These are phyloP conservation scores for Pachymerium ferrugineum DNA, from an alignment of 2,888 invertebrate species.

Conservation along the genomic window DNA sequence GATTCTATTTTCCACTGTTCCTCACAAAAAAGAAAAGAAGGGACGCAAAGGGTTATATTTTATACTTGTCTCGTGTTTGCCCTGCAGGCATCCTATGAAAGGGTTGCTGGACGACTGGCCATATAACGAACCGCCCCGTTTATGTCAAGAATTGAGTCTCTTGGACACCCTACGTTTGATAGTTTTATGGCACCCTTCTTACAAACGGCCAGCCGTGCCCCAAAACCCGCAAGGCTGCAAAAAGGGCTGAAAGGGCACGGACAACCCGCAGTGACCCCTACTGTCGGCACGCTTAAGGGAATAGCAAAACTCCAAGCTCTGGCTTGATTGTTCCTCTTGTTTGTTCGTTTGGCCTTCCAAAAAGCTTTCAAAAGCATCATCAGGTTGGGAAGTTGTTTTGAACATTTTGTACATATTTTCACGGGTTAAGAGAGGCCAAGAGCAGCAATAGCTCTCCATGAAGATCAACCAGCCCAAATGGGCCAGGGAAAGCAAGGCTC, in stretches of 20 bases:
- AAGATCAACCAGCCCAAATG: not conserved
- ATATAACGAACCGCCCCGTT: constrained; percentile 32
- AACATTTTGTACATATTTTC: not conserved
- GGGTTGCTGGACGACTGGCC: constrained; percentile 28
- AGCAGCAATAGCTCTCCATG: not conserved
- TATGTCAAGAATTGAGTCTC: constrained; percentile 16
- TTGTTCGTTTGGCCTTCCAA: constrained; percentile 14
- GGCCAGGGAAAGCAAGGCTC: constrained; percentile 12
- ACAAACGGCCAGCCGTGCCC: constrained; percentile 28
- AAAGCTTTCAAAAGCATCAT: not conserved
- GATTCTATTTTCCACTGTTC: not conserved
- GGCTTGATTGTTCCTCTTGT: constrained; percentile 22
- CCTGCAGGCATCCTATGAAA: constrained; percentile 16
- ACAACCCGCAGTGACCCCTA: constrained; percentile 23
- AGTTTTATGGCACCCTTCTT: constrained; percentile 28
- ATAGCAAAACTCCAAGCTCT: constrained; percentile 20
- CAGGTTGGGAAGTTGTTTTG: not conserved
- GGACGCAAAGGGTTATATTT: constrained; percentile 31
- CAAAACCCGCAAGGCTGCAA: constrained; percentile 10
- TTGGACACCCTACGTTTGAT: constrained; percentile 23
- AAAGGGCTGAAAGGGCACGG: constrained; percentile 9
- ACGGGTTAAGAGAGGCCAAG: not conserved
- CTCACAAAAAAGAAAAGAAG: not conserved
- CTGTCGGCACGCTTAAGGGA: constrained; percentile 27
- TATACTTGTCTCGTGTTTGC: constrained; percentile 7